A percentile compares a stretch with the other conserved stretches of the same genome.
phyloP scores from a whole-genome alignment of 1,140 invertebrate species.

The Drosophila sp. region DNA sequence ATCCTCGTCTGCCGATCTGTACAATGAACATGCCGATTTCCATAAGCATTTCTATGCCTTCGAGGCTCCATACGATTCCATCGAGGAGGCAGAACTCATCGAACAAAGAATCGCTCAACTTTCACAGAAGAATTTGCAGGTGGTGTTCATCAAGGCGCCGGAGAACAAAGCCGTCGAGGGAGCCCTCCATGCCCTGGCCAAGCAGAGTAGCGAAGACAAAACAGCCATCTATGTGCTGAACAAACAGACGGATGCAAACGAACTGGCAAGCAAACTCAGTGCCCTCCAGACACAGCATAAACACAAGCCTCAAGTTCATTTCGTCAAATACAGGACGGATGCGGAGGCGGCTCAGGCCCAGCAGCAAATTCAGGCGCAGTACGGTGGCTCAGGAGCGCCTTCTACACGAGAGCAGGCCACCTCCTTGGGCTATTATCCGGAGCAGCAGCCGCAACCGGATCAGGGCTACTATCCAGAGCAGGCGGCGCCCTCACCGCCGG shows the following conservation, averaged over 20 bases:
- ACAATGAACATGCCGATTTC: slow-evolving; percentile 49
- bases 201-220: slow-evolving; percentile 69
- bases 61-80: slow-evolving; percentile 61
- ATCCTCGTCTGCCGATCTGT: slow-evolving; percentile 18
- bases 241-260: slow-evolving; percentile 71
- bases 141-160: slow-evolving; percentile 76
- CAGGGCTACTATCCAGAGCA: slow-evolving; percentile 29
- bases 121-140: slow-evolving; percentile 70
- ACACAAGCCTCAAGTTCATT: slow-evolving; percentile 75
- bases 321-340: slow-evolving; percentile 80
- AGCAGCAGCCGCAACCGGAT: slow-evolving; percentile 43
- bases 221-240: slow-evolving; percentile 79
- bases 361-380: slow-evolving; percentile 73
- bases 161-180: slow-evolving; percentile 71
- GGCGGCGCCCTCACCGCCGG: slow-evolving; percentile 10
- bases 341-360: slow-evolving; percentile 74
- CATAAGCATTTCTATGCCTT: slow-evolving; percentile 77
- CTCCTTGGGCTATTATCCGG: slow-evolving; percentile 55
- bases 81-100: slow-evolving; percentile 47
- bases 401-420: slow-evolving; percentile 18
- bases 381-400: slow-evolving; percentile 34
- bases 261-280: slow-evolving; percentile 71
- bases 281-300: slow-evolving; percentile 44
- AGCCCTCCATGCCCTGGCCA: slow-evolving; percentile 63
- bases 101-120: slow-evolving; percentile 45